phyloP scores from a whole-genome alignment of 2,888 invertebrate species.

The Pinctada fucata region DNA sequence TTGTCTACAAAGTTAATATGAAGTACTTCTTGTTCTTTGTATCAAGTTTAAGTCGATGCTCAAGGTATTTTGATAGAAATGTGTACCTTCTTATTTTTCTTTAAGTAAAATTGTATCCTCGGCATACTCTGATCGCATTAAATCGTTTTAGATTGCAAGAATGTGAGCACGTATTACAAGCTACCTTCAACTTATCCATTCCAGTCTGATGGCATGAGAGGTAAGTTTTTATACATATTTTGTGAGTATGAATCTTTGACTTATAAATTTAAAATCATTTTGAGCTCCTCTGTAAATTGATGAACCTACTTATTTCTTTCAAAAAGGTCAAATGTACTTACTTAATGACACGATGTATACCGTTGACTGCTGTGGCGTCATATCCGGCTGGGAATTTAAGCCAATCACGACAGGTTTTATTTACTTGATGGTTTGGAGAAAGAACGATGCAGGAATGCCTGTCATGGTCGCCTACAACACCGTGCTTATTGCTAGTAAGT shows the following conservation, averaged over 20 bases:
- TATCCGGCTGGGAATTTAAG: neutral
- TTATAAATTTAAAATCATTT: too few relatives aligned
- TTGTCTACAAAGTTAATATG: too few relatives aligned
- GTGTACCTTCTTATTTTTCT: too few relatives aligned
- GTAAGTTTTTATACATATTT: neutral
- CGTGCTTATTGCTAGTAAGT: neutral
- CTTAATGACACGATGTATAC: neutral
- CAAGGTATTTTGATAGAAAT: too few relatives aligned
- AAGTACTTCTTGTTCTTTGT: too few relatives aligned
- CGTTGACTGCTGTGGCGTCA: constrained; percentile 1
- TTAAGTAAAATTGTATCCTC: too few relatives aligned
- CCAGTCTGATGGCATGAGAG: neutral
- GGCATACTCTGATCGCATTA: too few relatives aligned
- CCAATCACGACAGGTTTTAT: neutral
- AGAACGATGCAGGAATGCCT: neutral
- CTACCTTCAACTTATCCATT: neutral
- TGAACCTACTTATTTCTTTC: too few relatives aligned
- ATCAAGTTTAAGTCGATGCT: too few relatives aligned
- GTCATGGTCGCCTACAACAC: neutral
- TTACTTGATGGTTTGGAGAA: neutral
- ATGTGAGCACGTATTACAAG: neutral
- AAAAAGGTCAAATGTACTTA: neutral
- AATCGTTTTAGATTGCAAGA: neutral
- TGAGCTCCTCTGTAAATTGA: too few relatives aligned
- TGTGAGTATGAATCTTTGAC: too few relatives aligned